phyloP scores from a whole-genome alignment of 2,797 vertebrate species.

The Fringilla coelebs region DNA sequence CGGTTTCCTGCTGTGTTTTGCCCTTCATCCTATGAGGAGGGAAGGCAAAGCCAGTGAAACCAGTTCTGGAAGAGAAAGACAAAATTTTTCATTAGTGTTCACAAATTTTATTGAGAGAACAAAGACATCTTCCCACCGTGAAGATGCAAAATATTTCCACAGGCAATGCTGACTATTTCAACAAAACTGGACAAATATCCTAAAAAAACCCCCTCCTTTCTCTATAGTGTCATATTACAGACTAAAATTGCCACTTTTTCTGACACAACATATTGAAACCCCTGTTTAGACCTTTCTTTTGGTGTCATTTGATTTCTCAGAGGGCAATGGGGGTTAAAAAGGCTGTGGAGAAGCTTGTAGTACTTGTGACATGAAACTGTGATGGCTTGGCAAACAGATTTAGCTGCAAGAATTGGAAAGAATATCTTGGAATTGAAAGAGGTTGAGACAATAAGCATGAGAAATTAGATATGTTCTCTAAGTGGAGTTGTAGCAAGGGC shows the following conservation, averaged over 20 bases:
- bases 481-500: not conserved
- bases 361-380: not conserved
- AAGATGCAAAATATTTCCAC: not conserved
- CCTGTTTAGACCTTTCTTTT: not conserved
- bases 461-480: not conserved
- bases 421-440: not conserved
- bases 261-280: not conserved
- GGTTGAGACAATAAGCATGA: not conserved
- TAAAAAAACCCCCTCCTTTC: not conserved
- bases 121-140: not conserved
- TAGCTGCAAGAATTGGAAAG: not conserved
- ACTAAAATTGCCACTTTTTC: not conserved
- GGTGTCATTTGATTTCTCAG: not conserved
- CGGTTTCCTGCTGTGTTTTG: constrained; percentile 24
- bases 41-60: not conserved
- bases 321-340: not conserved
- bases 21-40: not conserved
- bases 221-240: not conserved
- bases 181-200: not conserved
- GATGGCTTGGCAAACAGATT: not conserved
- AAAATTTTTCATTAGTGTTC: constrained; percentile 2
- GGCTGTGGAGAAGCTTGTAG: not conserved
- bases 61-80: not conserved
- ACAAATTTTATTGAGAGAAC: not conserved
- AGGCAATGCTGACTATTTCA: not conserved